Percentiles rank a stretch among this genome's conserved stretches.
Conservation (phyloP, 2,113 vertebrate species). For the Tragulus kanchil region DNA sequence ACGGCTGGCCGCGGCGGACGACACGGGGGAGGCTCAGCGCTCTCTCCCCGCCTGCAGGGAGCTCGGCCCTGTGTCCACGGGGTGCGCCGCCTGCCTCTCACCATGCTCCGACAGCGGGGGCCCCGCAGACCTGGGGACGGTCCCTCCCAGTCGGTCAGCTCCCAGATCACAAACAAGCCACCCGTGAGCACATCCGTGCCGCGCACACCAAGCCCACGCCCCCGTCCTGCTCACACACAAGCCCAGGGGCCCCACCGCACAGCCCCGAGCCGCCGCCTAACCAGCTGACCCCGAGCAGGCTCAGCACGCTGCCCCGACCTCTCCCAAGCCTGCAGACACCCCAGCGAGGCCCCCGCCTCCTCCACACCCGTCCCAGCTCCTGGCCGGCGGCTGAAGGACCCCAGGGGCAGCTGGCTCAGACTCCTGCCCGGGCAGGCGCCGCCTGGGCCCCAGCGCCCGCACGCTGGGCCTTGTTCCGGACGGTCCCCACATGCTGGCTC, state of each 20-base stretch:
- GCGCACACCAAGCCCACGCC: background rate
- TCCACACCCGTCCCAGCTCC: background rate
- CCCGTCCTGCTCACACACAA: background rate
- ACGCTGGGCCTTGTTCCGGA: background rate
- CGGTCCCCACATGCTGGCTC: background rate
- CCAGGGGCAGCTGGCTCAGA: background rate
- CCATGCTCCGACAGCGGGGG: background rate
- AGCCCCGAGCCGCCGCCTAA: background rate
- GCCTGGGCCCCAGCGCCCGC: background rate
- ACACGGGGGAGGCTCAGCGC: rapidly evolving
- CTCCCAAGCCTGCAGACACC: background rate
- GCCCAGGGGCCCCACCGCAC: background rate
- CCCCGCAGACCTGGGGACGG: background rate
- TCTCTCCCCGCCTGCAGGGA: background rate
- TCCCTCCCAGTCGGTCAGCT: background rate
- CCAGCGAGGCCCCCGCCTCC: background rate
- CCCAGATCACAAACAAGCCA: background rate
- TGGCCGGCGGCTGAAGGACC: background rate
- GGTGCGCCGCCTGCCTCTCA: background rate
- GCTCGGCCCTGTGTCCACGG: rapidly evolving
- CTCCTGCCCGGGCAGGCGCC: background rate
- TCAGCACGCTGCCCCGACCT: background rate
- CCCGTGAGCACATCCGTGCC: background rate
- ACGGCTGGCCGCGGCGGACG: no score
- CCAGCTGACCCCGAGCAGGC: background rate